Evolutionary conservation across 2,797 vertebrate genomes (phyloP), one percentile per base, ranked within the genome.

Genomic region (Gila robusta): DNA sequence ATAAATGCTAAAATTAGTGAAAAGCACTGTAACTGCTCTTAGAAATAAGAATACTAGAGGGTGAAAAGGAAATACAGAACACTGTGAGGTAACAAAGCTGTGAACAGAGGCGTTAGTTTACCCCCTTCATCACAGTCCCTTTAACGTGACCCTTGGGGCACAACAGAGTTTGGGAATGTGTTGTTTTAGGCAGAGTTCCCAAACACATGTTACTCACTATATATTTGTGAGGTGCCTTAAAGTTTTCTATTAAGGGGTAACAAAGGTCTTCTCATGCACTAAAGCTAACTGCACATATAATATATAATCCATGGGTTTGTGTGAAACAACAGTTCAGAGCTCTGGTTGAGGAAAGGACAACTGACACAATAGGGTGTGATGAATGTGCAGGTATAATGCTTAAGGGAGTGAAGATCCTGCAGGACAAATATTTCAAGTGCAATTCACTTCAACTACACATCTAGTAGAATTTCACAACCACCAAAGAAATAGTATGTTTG

Each of bases 181-280:
- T 89, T 91, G 85, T 82, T 90, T 89, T 89, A 91, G 90, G 91
- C 89, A 86, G 66, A 21, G 28, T 8, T 90, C 90, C 88, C 83
- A 72, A 89, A 86, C 84, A 88, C 84, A 87, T 85, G 90, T 89
- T 91, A 69, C 81, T 83, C 82, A 79, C 88, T 88, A 87, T 82
- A 78, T 54, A 79, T 81, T 59, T 81, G 71, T 85, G 81, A 86
- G 85, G 81, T 89, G 74, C 69, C 84, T 86, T 78, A 84, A 73
- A 76, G 86, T 86, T 89, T 89, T 87, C 73, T 59, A 82, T 89
- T 66, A 64, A 59, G 44, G 44, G 49, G 32, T 70, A 81, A 81
- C 66, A 78, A 69, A 71, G n/a, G 74, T 67, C 67, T 54, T 54
- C 72, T 86, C 76, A 83, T 83, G 73, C 77, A 86, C 82, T 82